Conservation (phyloP, 2,797 vertebrate species). For the Ambastaia sidthimunki region DNA sequence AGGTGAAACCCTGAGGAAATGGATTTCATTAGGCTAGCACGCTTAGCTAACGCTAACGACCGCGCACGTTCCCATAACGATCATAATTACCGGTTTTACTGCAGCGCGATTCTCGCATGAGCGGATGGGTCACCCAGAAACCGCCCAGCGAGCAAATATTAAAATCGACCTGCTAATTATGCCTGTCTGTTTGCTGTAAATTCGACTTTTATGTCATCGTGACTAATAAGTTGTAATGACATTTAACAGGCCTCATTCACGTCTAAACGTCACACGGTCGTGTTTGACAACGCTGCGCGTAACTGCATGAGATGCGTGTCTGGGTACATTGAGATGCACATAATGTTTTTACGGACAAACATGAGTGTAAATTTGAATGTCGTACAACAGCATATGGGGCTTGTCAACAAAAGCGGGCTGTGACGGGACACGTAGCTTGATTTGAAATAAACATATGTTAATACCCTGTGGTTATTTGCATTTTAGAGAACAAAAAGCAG, state of each 20-base stretch:
- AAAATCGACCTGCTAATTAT: constrained; percentile 59
- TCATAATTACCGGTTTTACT: constrained; percentile 48
- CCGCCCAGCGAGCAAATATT: constrained; percentile 56
- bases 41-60: constrained; percentile 66
- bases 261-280: background rate
- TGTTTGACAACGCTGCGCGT: constrained; percentile 7
- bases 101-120: constrained; percentile 25
- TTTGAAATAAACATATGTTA: constrained; percentile 49
- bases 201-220: constrained; percentile 46
- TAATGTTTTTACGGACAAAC: background rate
- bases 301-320: background rate
- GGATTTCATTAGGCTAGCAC: constrained; percentile 75
- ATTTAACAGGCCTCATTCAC: constrained; percentile 31
- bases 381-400: constrained; percentile 43
- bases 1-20: constrained; percentile 70
- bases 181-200: constrained; percentile 49
- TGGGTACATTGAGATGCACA: background rate
- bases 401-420: constrained; percentile 43
- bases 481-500: constrained; percentile 34
- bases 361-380: constrained; percentile 1
- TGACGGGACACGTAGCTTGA: constrained; percentile 21
- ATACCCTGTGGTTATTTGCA: constrained; percentile 18
- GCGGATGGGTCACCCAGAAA: constrained; percentile 51
- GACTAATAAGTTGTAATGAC: constrained; percentile 17
- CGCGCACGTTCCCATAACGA: constrained; percentile 69